Conservation (phyloP, 2,113 vertebrate species). For the Mionectes macconnelli region DNA sequence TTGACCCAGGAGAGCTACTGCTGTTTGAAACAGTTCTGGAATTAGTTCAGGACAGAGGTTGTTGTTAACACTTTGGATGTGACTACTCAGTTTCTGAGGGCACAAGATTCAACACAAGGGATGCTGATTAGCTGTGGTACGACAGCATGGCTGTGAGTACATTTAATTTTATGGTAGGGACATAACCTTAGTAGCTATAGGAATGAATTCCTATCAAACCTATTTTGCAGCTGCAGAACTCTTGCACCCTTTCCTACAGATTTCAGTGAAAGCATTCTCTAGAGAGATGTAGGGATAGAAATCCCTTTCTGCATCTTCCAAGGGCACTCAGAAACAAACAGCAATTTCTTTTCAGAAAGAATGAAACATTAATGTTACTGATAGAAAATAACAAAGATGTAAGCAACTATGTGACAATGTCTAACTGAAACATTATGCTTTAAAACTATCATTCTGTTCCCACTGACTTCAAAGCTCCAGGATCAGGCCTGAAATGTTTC, state of each 20-base stretch:
- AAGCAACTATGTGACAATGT: conserved; percentile 61
- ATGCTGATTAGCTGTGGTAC: neutral
- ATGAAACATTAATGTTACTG: neutral
- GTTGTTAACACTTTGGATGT: neutral
- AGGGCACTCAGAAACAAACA: neutral
- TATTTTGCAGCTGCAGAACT: neutral
- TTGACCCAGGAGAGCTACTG: neutral
- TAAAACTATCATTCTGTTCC: neutral
- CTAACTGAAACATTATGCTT: conserved; percentile 61
- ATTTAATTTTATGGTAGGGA: neutral
- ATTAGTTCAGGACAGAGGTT: fast-evolving
- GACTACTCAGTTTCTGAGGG: neutral
- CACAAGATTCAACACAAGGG: neutral
- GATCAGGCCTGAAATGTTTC: neutral
- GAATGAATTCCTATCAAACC: neutral
- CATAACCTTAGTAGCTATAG: neutral
- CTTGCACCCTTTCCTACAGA: neutral
- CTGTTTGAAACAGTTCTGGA: neutral
- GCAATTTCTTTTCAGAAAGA: neutral
- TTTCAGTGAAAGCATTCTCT: neutral
- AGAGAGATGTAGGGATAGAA: neutral
- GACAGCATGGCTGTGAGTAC: fast-evolving
- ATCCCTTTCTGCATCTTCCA: neutral
- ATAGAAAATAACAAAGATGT: conserved; percentile 23
- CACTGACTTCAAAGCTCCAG: conserved; percentile 38